Base-by-base conservation (phyloP, 1,140 invertebrate genomes). In the Eufriesea mexicana region DNA sequence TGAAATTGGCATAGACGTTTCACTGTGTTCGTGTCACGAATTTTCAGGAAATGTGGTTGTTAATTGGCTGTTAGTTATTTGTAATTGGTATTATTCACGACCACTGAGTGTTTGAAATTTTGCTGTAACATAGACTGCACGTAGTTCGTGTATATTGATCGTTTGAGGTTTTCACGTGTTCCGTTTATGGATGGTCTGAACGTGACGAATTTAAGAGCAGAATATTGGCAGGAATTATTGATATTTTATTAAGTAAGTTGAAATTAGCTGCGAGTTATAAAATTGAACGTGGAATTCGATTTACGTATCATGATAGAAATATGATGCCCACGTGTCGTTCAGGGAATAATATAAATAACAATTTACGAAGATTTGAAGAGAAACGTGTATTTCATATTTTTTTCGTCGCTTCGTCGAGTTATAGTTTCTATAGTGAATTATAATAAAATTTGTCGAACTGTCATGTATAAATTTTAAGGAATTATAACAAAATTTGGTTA, bases 31-130 rank as follows among this genome's bases (percentile, higher is more conserved):
- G 18, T 23, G 16, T 23, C 16, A 18, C 8, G 64, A 45, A 66
- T 66, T 45, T 16, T 35, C 28, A 18, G 61, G 25, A 62, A 35
- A 62, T 62, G 28, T 9, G 61, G 5, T 28, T 23, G 35, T 66
- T 66, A 66, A 66, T 66, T 66, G 64, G 42, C 28, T 66, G 64
- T 45, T 62, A 62, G 61, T 62, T 62, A 62, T 35, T 14, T 28
- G 28, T 35, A 25, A 66, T 68, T 68, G 20, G 20, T 51, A 70
- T 70, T 49, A 70, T 47, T 70, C 45, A 12, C 7, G 28, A 55
- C 10, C 9, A 16, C 57, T 23, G 25, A 35, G 20, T 35, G 8
- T 18, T 54, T 35, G 16, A 35, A 35, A 71, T 54, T 54, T 55
- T 10, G 42, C 6, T 74, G 1, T 20, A 47, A 59, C 16, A 4